A percentile compares a stretch with the other conserved stretches of the same genome.
phyloP scores from a whole-genome alignment of 2,888 invertebrate species.

The Lithophane ornitopus region DNA sequence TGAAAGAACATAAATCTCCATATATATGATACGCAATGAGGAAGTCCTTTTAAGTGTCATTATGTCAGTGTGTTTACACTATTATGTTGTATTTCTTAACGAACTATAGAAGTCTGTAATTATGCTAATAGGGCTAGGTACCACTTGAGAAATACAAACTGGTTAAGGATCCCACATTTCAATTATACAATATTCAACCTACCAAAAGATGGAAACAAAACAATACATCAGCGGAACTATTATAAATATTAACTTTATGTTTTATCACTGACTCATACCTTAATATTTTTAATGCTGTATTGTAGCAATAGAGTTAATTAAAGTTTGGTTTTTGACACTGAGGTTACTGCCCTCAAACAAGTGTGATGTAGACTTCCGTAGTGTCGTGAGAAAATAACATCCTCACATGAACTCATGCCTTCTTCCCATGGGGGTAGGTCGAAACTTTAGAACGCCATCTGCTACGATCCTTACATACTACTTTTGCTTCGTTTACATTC shows the following conservation, averaged over 20 bases:
- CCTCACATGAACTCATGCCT: not conserved
- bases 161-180: conserved; percentile 9
- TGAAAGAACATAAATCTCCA: not conserved
- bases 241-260: not conserved
- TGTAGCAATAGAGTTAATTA: conserved; percentile 26
- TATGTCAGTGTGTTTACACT: conserved; percentile 26
- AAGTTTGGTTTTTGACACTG: conserved; percentile 30
- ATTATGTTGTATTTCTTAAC: conserved; percentile 32
- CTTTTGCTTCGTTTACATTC: not conserved
- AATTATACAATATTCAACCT: not conserved
- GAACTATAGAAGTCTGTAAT: conserved; percentile 16
- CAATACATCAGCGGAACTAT: conserved; percentile 9
- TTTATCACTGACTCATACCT: not conserved
- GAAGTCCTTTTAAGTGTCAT: conserved; percentile 28
- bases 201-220: conserved; percentile 21
- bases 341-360: not conserved
- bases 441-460: not conserved
- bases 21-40: conserved; percentile 12
- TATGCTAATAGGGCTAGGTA: conserved; percentile 30
- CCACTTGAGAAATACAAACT: conserved; percentile 7
- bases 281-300: conserved; percentile 20
- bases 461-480: not conserved
- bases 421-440: not conserved
- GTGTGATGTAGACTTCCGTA: not conserved
- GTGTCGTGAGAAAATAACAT: not conserved